Percentiles rank a stretch among this genome's conserved stretches.
phyloP scores from a whole-genome alignment of 2,888 invertebrate species.

The Listrodromus nycthemerus region DNA sequence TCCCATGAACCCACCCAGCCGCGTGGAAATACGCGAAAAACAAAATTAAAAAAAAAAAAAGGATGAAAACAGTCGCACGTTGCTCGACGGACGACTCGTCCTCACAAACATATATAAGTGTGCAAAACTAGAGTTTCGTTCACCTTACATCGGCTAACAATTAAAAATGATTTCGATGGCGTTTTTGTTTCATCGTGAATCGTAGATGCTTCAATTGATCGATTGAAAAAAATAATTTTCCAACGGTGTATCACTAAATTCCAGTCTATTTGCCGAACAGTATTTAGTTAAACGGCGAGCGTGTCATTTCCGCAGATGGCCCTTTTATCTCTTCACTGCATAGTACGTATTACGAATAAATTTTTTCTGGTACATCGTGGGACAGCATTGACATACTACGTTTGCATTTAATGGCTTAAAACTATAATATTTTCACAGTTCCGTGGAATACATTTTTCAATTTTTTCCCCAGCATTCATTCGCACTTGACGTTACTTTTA shows the following conservation, averaged over 20 bases:
- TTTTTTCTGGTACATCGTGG: not conserved
- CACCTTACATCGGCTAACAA: not conserved
- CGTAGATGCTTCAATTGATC: not conserved
- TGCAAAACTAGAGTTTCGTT: not conserved
- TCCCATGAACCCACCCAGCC: not conserved
- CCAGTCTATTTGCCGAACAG: constrained; percentile 42
- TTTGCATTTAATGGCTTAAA: constrained; percentile 8
- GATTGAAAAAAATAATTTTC: constrained; percentile 37
- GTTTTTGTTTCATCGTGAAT: not conserved
- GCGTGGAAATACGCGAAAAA: not conserved
- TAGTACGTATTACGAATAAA: constrained; percentile 43
- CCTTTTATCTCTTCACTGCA: not conserved
- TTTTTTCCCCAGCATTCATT: not conserved
- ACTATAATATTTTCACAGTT: constrained; percentile 23
- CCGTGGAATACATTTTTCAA: constrained; percentile 11
- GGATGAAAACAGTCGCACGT: not conserved
- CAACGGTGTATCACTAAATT: constrained; percentile 19
- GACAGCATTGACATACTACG: not conserved
- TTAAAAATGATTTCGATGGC: not conserved
- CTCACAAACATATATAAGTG: not conserved
- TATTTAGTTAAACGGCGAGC: constrained; percentile 15
- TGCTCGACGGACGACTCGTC: not conserved
- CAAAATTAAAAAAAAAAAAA: not conserved
- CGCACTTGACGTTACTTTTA: constrained; percentile 7
- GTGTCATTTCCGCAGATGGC: not conserved